Base-by-base conservation (phyloP, 2,888 invertebrate genomes). In the Metellina segmentata region DNA sequence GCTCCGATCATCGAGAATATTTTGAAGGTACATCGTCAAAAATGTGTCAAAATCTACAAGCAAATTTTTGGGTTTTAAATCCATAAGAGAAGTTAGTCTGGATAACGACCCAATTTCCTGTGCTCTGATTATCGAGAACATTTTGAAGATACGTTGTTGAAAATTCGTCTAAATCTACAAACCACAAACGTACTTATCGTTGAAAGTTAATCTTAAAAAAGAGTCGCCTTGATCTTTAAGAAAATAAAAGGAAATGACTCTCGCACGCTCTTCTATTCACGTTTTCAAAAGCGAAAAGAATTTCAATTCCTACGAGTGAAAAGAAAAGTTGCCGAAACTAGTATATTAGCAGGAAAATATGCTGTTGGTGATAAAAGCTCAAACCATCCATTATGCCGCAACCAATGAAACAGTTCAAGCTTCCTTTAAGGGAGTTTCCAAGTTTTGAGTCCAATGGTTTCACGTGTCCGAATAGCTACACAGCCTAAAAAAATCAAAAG, bases 391-490 rank as follows among this genome's bases (percentile, higher is more conserved):
- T 72, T 34, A 79, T 71, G 79, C 79, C 48, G 51, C 87, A 71
- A 81, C 87, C 87, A 87, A 87, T 87, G 71, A 87, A 79, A 87
- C 51, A 71, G 34, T 51, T 51, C 71, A 11, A 52, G 48, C 72
- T 71, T 51, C 53, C 51, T 72, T 86, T 71, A 20, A 53, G 70
- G 87, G 72, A 7, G 71, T 49, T 70, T 71, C 19, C 79, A 72
- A 52, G 52, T 70, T 79, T 19, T 71, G 71, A 86, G 79, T 79
- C 87, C 79, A 86, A 70, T 79, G 79, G 49, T 78, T 86, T 79
- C 78, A 70, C 78, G 61, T 20, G 86, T 51, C 70, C 79, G 71
- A 52, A 78, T 78, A 71, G 52, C 19, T 71, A 78, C 51, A 72
- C 71, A 8, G 51, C n/a, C 51, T 72, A 48, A 49, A 69, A 79